Percentiles rank a stretch among this genome's conserved stretches.
These are phyloP conservation scores for Drosophila equinoxialis DNA, from an alignment of 1,140 invertebrate species.

Conservation along the genomic window DNA sequence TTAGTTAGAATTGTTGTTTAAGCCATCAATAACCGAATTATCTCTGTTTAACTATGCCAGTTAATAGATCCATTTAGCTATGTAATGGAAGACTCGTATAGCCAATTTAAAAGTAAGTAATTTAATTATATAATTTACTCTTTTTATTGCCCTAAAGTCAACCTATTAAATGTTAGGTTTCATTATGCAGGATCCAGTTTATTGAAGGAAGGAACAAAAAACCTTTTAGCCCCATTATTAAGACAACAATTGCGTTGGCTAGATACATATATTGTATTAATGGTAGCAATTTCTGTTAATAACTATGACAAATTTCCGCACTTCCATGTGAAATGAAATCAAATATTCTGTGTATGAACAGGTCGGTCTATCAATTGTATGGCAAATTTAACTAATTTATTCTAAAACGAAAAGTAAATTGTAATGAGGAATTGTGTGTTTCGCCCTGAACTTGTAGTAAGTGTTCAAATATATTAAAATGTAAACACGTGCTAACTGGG, in stretches of 20 bases:
- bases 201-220: neutral
- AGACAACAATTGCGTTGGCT: neutral
- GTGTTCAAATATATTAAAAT: slow-evolving; percentile 41
- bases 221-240: neutral
- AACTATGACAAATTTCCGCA: slow-evolving; percentile 46
- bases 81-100: too few species aligned
- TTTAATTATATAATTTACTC: too few species aligned
- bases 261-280: neutral
- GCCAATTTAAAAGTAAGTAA: too few species aligned
- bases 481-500: slow-evolving; percentile 43
- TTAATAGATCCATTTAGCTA: too few species aligned
- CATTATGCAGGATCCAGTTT: too few species aligned
- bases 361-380: slow-evolving; percentile 36
- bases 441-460: slow-evolving; percentile 70
- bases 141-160: too few species aligned
- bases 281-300: slow-evolving; percentile 18
- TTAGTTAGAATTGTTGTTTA: too few species aligned
- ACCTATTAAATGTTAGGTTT: too few species aligned
- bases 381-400: slow-evolving; percentile 42
- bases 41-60: too few species aligned
- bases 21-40: too few species aligned
- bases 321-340: slow-evolving; percentile 32
- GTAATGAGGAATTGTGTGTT: slow-evolving; percentile 54
- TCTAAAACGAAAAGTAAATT: slow-evolving; percentile 37
- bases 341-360: neutral